A percentile compares a stretch with the other conserved stretches of the same genome.
Conservation (phyloP, 2,113 vertebrate genomes). For the Rhombomys opimus region DNA sequence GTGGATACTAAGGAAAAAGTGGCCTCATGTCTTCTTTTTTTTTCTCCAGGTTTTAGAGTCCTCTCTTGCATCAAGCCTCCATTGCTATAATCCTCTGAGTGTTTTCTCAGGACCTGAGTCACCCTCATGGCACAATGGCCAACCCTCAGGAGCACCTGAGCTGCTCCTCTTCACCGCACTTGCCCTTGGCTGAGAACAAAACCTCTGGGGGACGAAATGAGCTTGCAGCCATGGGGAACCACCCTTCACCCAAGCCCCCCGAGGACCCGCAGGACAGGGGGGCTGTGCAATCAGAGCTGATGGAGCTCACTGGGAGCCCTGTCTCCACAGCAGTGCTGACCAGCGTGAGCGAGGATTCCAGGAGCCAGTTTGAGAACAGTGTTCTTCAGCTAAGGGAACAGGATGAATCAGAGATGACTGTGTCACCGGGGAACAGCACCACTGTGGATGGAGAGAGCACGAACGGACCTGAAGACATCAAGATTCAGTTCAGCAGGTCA, state of each 20-base stretch:
- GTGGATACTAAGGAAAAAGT: neutral
- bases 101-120: slow-evolving; percentile 85
- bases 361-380: slow-evolving; percentile 97
- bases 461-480: slow-evolving; percentile 90
- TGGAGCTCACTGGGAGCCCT: slow-evolving; percentile 85
- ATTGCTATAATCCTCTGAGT: slow-evolving; percentile 69
- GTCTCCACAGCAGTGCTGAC: slow-evolving; percentile 89
- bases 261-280: slow-evolving; percentile 90
- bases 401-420: slow-evolving; percentile 89
- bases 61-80: slow-evolving; percentile 3
- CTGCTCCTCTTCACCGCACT: slow-evolving; percentile 92
- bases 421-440: slow-evolving; percentile 87
- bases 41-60: slow-evolving; percentile 80
- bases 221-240: slow-evolving; percentile 83
- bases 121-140: slow-evolving; percentile 96
- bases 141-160: slow-evolving; percentile 95
- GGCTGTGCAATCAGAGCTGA: slow-evolving; percentile 86
- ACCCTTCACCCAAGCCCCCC: slow-evolving; percentile 88
- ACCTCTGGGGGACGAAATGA: slow-evolving; percentile 86
- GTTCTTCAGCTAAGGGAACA: slow-evolving; percentile 96
- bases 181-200: slow-evolving; percentile 92
- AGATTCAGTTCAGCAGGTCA: slow-evolving; percentile 95
- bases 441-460: slow-evolving; percentile 87
- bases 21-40: neutral
- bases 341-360: slow-evolving; percentile 93